A percentile compares a stretch with the other conserved stretches of the same genome.
phyloP scores from a whole-genome alignment of 2,797 vertebrate species.

The Trematomus bernacchii region DNA sequence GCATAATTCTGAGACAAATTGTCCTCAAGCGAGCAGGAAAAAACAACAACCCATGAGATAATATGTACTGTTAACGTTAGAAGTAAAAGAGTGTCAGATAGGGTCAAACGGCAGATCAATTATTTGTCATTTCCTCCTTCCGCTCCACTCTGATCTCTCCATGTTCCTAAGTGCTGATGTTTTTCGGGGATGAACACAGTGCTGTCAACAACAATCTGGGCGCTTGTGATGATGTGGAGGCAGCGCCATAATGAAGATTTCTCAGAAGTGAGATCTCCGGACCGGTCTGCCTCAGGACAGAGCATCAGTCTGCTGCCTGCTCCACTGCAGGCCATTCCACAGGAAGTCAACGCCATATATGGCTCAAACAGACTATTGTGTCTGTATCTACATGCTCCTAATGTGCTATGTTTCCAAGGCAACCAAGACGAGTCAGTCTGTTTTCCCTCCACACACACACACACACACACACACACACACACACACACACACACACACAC shows the following conservation, averaged over 20 bases:
- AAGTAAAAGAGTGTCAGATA: slow-evolving; percentile 5
- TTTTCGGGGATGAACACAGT: slow-evolving; percentile 4
- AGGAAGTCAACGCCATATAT: slow-evolving; percentile 85
- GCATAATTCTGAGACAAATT: slow-evolving; percentile 15
- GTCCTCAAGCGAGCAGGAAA: slow-evolving; percentile 16
- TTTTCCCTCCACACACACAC: slow-evolving; percentile 4
- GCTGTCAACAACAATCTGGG: neutral
- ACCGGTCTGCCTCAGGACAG: slow-evolving; percentile 61
- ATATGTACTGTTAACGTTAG: neutral
- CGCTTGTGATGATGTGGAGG: slow-evolving; percentile 43
- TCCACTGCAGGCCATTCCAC: slow-evolving; percentile 69
- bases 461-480: slow-evolving; percentile 35
- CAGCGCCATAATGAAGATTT: slow-evolving; percentile 39
- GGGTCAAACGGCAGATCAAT: slow-evolving; percentile 30
- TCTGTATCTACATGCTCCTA: slow-evolving; percentile 76
- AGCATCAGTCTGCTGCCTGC: slow-evolving; percentile 54
- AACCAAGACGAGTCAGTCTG: slow-evolving; percentile 73
- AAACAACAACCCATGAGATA: neutral
- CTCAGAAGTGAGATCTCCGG: slow-evolving; percentile 21
- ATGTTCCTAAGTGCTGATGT: slow-evolving; percentile 35
- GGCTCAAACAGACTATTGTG: slow-evolving; percentile 77
- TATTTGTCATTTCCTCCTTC: slow-evolving; percentile 20
- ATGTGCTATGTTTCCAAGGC: slow-evolving; percentile 80
- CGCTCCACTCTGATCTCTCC: slow-evolving; percentile 7
- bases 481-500: slow-evolving; percentile 38